A percentile compares a stretch with the other conserved stretches of the same genome.
These are phyloP conservation scores for Tetragnatha montana DNA, from an alignment of 2,888 invertebrate species.

Conservation along the genomic window DNA sequence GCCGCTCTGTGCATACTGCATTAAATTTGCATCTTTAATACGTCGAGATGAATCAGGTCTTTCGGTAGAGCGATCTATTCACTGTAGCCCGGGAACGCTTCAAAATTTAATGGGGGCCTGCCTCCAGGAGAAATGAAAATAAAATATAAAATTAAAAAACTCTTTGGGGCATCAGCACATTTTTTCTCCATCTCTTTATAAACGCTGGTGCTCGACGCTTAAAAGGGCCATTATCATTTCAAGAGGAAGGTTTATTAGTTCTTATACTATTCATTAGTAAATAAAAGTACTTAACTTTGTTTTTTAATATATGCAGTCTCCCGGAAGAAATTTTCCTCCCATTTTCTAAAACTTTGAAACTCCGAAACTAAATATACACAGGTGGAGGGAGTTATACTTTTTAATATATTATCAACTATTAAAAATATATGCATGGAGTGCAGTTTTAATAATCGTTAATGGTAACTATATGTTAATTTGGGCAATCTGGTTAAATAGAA, in stretches of 20 bases:
- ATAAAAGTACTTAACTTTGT: background rate
- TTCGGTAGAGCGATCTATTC: constrained; percentile 3
- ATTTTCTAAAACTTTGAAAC: background rate
- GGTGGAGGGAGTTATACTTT: too few relatives aligned
- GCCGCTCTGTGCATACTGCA: constrained; percentile 12
- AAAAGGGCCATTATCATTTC: background rate
- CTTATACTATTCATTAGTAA: background rate
- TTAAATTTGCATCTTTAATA: constrained; percentile 52
- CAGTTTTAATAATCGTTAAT: too few relatives aligned
- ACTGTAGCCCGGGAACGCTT: background rate
- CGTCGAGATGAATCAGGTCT: background rate
- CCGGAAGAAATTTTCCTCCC: background rate
- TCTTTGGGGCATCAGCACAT: background rate
- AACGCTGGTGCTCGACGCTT: constrained; percentile 4
- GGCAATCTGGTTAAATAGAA: too few relatives aligned
- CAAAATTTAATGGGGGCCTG: constrained; percentile 33
- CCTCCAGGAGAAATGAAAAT: background rate
- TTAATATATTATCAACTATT: too few relatives aligned
- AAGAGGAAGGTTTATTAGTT: background rate
- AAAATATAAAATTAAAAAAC: background rate
- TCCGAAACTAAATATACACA: background rate
- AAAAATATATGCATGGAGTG: too few relatives aligned
- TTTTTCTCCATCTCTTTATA: constrained; percentile 9
- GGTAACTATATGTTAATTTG: too few relatives aligned
- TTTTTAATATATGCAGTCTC: background rate